Evolutionary conservation across 2,113 vertebrate species (phyloP), one percentile per base, ranked within the genome.

Genomic region (Meleagris gallopavo): DNA sequence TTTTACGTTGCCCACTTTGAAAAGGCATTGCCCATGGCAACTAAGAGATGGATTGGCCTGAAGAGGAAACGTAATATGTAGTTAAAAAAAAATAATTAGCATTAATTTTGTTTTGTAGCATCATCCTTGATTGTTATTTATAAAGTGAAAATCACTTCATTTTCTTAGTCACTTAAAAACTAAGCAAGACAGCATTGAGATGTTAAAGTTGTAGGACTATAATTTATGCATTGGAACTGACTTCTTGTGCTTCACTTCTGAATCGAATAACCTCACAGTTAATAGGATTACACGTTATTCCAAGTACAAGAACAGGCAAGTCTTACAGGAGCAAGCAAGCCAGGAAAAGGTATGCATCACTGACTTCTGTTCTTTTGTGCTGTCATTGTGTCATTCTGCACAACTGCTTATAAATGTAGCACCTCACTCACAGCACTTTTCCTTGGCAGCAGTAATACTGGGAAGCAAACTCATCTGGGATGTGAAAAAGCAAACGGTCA

Each of bases 281-380:
- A 96, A 94, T 91, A 94, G 93, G 91, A 94, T 95, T 94, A 94
- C 82, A 86, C 32, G 54, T 93, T 91, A 89, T 95, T 89, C 50
- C 60, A 84, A 71, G 86, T 91, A 83, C 73, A 92, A 84, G 86
- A 92, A 93, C 76, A 94, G 40, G 55, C 55, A 57, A 81, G 52
- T 64, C 55, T 89, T 86, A 83, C 19, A 89, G 55, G 87, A 88
- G 36, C 60, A 72, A 74, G 36, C 0, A 2, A 95, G 54, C 58
- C 78, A 94, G 50, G 46, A 92, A 90, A 95, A 88, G 55, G 69
- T 90, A 93, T 52, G 80, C 80, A 86, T 86, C 66, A 48, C 4
- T 94, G 88, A 77, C 36, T 90, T 94, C 61, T 92, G 34, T 90
- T 88, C 60, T 87, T 82, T 76, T 83, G 30, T 94, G 67, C 60